Evolutionary conservation across 92 coral and sea anemone species (phyloP).

Genomic region (Umimayanthus kanabou): DNA sequence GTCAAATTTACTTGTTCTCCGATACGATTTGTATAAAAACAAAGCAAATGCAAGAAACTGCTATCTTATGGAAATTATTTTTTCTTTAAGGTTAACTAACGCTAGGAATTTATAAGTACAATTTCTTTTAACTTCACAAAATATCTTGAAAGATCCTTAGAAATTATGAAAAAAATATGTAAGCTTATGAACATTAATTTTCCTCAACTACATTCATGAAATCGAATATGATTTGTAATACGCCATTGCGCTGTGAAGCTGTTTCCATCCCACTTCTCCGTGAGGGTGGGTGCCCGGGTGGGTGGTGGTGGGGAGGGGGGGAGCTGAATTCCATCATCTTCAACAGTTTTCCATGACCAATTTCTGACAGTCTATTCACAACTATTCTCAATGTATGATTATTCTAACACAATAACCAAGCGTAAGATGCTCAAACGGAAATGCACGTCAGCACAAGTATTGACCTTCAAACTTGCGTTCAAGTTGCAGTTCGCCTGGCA

Average conservation of each 20-base stretch:
- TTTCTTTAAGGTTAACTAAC: too few species aligned
- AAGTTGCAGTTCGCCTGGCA: too few species aligned
- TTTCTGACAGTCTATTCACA: neutral
- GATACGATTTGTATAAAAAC: neutral
- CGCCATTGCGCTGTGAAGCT: neutral
- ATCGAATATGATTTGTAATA: neutral
- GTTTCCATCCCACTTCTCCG: neutral
- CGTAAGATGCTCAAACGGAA: too few species aligned
- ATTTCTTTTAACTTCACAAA: neutral
- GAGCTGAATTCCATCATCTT: too few species aligned
- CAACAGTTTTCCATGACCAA: neutral
- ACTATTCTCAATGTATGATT: neutral
- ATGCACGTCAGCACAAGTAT: too few species aligned
- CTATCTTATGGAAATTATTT: neutral
- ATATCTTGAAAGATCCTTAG: neutral
- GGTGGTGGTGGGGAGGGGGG: too few species aligned
- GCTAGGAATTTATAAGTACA: neutral
- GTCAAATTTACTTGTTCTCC: neutral
- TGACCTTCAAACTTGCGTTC: too few species aligned
- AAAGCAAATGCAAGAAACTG: neutral
- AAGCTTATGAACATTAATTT: neutral
- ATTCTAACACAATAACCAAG: too few species aligned
- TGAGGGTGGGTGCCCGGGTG: too few species aligned
- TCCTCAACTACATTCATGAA: neutral
- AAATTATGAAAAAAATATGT: too few species aligned